Conservation (phyloP, 2,797 vertebrate genomes). For the Masticophis lateralis region DNA sequence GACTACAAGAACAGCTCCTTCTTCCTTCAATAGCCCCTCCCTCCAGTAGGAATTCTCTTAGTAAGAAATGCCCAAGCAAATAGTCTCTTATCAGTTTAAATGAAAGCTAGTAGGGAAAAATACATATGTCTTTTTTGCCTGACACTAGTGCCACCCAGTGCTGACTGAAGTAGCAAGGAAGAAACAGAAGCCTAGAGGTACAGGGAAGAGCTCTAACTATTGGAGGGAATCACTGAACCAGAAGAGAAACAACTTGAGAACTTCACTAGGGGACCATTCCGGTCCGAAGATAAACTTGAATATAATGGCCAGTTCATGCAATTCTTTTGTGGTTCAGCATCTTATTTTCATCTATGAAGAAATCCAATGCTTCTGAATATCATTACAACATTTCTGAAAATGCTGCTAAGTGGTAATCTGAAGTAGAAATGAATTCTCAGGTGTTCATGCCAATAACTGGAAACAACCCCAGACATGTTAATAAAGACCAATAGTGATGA, state of each 20-base stretch:
- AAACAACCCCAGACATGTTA: not conserved
- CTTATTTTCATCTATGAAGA: not conserved
- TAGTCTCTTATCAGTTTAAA: not conserved
- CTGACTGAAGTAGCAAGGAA: not conserved
- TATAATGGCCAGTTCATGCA: not conserved
- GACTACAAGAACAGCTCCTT: not conserved
- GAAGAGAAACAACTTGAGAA: not conserved
- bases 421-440: not conserved
- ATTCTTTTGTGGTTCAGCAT: no score
- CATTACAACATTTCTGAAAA: not conserved
- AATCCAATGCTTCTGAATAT: not conserved
- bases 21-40: not conserved
- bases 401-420: not conserved
- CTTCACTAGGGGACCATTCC: not conserved
- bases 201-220: not conserved
- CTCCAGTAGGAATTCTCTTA: not conserved
- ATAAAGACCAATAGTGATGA: not conserved
- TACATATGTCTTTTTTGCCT: not conserved
- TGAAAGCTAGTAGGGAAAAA: not conserved
- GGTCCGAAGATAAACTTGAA: not conserved
- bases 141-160: not conserved
- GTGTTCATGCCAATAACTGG: not conserved
- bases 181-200: not conserved
- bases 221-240: not conserved
- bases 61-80: not conserved